These are phyloP conservation scores for Chaetorhynchus papuensis DNA, from an alignment of 2,113 vertebrate genomes.

Conservation along the genomic window DNA sequence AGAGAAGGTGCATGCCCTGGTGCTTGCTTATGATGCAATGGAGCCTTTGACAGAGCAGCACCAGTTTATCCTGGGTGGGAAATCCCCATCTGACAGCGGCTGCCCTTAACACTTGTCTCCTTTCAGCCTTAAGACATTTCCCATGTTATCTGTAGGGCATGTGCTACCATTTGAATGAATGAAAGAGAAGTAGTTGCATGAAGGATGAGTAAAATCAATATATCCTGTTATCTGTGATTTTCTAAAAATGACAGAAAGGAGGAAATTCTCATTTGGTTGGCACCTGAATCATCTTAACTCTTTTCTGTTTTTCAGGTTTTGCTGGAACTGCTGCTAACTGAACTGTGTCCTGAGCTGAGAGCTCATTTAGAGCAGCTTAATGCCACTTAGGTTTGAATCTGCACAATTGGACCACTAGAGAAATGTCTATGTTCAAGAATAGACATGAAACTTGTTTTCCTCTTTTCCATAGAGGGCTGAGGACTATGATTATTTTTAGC, in stretches of 20 bases:
- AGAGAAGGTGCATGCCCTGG: background rate
- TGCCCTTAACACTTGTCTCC: background rate
- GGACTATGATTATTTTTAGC: conserved; percentile 64
- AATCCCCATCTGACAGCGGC: background rate
- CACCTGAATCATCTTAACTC: background rate
- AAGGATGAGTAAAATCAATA: background rate
- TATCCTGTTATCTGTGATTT: background rate
- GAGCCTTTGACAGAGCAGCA: background rate
- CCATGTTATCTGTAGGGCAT: background rate
- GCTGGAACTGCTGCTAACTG: conserved; percentile 92
- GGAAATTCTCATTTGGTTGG: background rate
- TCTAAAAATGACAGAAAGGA: background rate
- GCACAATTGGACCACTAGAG: conserved; percentile 68
- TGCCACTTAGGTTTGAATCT: conserved; percentile 64
- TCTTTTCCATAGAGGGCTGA: conserved; percentile 81
- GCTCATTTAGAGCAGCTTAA: conserved; percentile 81
- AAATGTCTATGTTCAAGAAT: conserved; percentile 76
- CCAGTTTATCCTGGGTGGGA: background rate
- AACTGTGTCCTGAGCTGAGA: conserved; percentile 90
- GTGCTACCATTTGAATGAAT: background rate
- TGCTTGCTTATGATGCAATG: fast-evolving
- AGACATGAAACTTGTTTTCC: conserved; percentile 78
- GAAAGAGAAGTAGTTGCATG: background rate
- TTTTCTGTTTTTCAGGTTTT: conserved; percentile 76
- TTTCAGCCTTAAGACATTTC: background rate